Evolutionary conservation across 2,113 vertebrate genomes (phyloP).

Genomic region (Cephalopholis sonnerati): DNA sequence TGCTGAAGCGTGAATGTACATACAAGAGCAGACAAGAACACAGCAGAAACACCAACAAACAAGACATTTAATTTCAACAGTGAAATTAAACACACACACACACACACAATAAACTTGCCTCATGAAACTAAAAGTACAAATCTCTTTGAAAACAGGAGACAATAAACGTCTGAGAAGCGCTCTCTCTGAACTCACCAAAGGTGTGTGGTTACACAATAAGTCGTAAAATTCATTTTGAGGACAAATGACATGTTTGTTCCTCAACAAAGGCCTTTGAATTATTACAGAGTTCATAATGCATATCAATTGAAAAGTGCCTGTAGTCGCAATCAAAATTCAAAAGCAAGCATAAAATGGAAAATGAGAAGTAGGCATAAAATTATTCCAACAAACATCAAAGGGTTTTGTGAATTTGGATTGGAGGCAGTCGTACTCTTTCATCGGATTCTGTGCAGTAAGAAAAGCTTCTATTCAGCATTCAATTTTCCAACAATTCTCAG

Average conservation of each 20-base stretch:
- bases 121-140: constrained; percentile 15
- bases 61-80: constrained; percentile 30
- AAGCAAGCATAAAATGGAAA: constrained; percentile 77
- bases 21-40: constrained; percentile 43
- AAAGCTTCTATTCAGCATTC: constrained; percentile 68
- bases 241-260: constrained; percentile 76
- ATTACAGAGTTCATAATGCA: constrained; percentile 70
- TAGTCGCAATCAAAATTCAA: constrained; percentile 78
- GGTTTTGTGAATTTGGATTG: constrained; percentile 76
- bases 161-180: neutral
- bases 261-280: constrained; percentile 76
- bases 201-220: constrained; percentile 37
- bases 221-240: constrained; percentile 48
- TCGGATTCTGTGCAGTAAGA: constrained; percentile 61
- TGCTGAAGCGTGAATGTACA: constrained; percentile 51
- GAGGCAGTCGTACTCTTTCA: constrained; percentile 73
- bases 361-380: constrained; percentile 77
- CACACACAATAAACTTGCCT: neutral
- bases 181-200: constrained; percentile 44
- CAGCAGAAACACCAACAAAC: constrained; percentile 18
- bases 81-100: constrained; percentile 18
- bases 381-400: constrained; percentile 82
- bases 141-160: neutral
- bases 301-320: constrained; percentile 76
- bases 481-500: constrained; percentile 69